Evolutionary conservation across 2,797 vertebrate species (phyloP), one percentile per base, ranked within the genome.

Genomic region (Cirrhinus molitorella): DNA sequence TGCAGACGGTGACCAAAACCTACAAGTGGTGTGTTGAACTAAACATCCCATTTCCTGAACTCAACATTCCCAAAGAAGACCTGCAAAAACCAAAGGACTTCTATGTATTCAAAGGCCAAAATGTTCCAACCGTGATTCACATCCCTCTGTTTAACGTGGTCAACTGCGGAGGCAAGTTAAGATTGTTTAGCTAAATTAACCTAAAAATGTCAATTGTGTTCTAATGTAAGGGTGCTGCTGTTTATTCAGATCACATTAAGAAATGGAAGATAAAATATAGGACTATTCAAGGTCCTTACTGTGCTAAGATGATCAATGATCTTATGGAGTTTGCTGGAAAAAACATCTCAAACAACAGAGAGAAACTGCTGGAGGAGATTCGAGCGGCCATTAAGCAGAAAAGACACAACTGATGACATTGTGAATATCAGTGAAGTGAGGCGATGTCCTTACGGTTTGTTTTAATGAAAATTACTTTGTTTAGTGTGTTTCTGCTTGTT

Each of bases 81-180:
- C 0, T 0, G n/a, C 0, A 17, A 2, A 51, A 84, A 59, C 83
- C 49, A 0, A 25, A 80, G 70, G 80, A 82, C 40, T 82, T 82
- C 49, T 86, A 86, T 47, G 47, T 78, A 7, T 85, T 78, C 21
- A 65, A 55, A 59, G 73, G 55, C 12, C 6, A n/a, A 10, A 23
- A 16, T 1, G 10, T 17, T 77, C 84, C 84, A 53, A 55, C 73
- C 17, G 80, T 85, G 65, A 85, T 85, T 34, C 84, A 85, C 79
- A 81, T 85, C 11, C 85, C 85, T 55, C 85, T 83, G 17, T 83
- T 83, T 68, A 85, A 85, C 19, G 17, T 2, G 12, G 40, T 47
- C 37, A 86, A 86, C 67, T 70, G 67, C 25, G 40, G 40, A 70
- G 66, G 67, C 67, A 45, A 45, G 67, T 45, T 70, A 25, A 1